Percentiles rank a stretch among this genome's conserved stretches.
These are phyloP conservation scores for Drosophila pseudoananassae DNA, from an alignment of 1,140 invertebrate species.

Conservation along the genomic window DNA sequence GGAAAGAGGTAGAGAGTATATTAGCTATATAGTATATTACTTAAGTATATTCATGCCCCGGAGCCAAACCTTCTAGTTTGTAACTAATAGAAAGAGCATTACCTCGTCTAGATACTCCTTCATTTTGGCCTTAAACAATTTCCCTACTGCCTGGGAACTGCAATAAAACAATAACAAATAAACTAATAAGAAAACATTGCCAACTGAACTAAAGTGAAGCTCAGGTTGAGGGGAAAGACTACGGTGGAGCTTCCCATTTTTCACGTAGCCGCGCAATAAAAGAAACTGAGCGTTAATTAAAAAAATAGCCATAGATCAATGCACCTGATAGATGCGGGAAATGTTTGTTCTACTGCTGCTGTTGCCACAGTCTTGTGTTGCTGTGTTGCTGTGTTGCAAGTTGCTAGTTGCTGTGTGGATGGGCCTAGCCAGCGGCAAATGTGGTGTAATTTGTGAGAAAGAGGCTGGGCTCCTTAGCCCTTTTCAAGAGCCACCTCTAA, in stretches of 20 bases:
- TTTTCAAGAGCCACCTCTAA: conserved; percentile 47
- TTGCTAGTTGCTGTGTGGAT: conserved; percentile 14
- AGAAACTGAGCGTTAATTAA: conserved; percentile 81
- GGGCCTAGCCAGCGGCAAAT: conserved; percentile 53
- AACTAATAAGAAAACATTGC: conserved; percentile 51
- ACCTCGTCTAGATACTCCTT: background rate
- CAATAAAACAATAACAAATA: conserved; percentile 52
- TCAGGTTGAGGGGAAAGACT: conserved; percentile 29
- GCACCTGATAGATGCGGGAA: conserved; percentile 74
- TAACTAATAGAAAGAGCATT: conserved; percentile 5
- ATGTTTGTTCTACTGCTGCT: conserved; percentile 52
- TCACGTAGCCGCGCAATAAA: conserved; percentile 71
- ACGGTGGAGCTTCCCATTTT: conserved; percentile 53
- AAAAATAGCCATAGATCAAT: conserved; percentile 82
- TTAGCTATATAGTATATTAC: too few species aligned
- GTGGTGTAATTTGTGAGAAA: conserved; percentile 67
- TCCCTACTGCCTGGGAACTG: conserved; percentile 43
- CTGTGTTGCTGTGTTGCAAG: conserved; percentile 3
- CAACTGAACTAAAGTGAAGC: conserved; percentile 27
- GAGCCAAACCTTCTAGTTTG: conserved; percentile 10
- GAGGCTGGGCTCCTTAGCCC: conserved; percentile 48
- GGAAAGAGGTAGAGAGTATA: too few species aligned
- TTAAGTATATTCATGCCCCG: too few species aligned
- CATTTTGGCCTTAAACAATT: conserved; percentile 29
- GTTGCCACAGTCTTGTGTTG: conserved; percentile 18